Conservation (phyloP, 2,888 invertebrate species). For the Pyrrhosoma nymphula region DNA sequence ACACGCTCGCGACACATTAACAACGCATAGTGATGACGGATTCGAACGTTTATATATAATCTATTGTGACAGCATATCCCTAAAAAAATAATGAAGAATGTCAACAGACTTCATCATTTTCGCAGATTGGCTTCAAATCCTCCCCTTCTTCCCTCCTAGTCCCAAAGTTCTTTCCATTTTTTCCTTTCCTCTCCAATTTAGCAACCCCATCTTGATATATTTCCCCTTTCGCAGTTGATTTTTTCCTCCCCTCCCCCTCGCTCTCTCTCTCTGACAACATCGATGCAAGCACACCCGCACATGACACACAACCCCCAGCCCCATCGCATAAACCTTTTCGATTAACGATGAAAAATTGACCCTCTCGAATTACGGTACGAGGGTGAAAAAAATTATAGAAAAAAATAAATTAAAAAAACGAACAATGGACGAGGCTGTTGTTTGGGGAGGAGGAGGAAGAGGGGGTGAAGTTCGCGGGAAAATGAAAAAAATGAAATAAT, state of each 20-base stretch:
- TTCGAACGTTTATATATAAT: neutral
- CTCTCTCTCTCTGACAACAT: neutral
- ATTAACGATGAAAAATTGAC: slow-evolving; percentile 54
- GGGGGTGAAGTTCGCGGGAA: neutral
- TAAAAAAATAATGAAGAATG: neutral
- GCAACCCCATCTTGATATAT: neutral
- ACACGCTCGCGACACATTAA: neutral
- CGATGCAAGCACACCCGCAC: neutral
- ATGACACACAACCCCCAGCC: neutral
- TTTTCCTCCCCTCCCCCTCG: neutral
- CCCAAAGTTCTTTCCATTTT: neutral
- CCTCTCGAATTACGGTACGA: slow-evolving; percentile 34
- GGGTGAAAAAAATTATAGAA: neutral
- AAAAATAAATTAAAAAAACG: neutral
- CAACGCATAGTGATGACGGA: neutral
- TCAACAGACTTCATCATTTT: neutral
- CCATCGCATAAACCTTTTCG: neutral
- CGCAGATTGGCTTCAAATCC: neutral
- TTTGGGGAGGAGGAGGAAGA: neutral
- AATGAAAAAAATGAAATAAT: neutral
- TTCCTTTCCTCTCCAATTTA: neutral
- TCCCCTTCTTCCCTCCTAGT: neutral
- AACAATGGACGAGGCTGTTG: too few relatives aligned
- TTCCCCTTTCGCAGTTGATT: neutral
- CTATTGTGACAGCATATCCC: neutral